Conservation (phyloP, 1,140 invertebrate genomes). For the Solenopsis fugax region DNA sequence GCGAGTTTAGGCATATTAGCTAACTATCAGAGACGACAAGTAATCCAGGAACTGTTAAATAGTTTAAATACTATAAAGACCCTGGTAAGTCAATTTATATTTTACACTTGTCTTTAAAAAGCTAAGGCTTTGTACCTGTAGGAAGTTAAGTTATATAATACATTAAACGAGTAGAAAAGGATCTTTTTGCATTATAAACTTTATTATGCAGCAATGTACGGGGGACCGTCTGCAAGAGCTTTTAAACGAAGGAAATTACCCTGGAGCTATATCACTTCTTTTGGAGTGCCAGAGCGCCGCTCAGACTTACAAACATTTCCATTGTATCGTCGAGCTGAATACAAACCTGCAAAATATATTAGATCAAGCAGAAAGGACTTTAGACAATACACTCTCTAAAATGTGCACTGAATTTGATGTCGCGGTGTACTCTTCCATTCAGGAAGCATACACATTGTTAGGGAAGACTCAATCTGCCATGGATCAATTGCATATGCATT, state of each 20-base stretch:
- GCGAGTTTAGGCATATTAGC: constrained; percentile 95
- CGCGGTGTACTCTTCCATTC: constrained; percentile 92
- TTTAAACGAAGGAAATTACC: constrained; percentile 94
- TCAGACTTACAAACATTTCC: constrained; percentile 93
- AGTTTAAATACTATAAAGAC: constrained; percentile 94
- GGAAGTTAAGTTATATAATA: background rate
- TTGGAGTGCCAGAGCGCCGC: constrained; percentile 96
- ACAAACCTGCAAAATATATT: constrained; percentile 96
- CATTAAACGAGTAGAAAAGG: background rate
- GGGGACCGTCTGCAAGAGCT: constrained; percentile 94
- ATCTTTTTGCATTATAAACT: background rate
- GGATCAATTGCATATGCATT: constrained; percentile 98
- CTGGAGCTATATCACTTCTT: constrained; percentile 94
- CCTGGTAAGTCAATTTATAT: constrained; percentile 88
- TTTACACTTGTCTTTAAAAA: background rate
- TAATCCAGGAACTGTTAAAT: constrained; percentile 92
- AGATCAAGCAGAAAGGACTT: constrained; percentile 95
- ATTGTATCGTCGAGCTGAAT: constrained; percentile 94
- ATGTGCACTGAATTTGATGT: constrained; percentile 92
- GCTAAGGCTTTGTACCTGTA: background rate
- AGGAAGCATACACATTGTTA: constrained; percentile 94
- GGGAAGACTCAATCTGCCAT: constrained; percentile 96
- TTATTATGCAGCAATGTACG: constrained; percentile 89
- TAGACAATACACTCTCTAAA: constrained; percentile 95
- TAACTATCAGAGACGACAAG: constrained; percentile 94